Evolutionary conservation across 2,888 invertebrate species (phyloP).

Genomic region (Xanthorhoe spadicearia): DNA sequence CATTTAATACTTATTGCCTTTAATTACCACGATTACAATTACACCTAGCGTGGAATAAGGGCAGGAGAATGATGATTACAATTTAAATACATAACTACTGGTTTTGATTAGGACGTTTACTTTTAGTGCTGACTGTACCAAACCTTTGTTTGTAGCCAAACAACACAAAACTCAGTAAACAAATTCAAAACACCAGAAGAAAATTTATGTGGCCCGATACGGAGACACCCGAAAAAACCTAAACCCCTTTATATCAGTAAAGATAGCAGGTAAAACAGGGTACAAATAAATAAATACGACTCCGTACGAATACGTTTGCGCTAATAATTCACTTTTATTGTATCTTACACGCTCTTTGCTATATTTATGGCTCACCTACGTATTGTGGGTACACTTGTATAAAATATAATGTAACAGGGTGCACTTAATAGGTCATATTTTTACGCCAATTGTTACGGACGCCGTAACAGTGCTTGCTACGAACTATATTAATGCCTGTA

Average conservation of each 20-base stretch:
- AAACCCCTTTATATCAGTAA: constrained; percentile 60
- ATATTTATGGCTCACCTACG: constrained; percentile 81
- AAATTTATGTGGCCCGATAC: constrained; percentile 52
- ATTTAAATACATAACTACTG: neutral
- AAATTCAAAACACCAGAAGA: constrained; percentile 51
- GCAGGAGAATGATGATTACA: neutral
- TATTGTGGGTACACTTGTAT: constrained; percentile 73
- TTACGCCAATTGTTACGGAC: constrained; percentile 60
- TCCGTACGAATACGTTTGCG: constrained; percentile 74
- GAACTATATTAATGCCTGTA: constrained; percentile 46
- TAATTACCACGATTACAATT: too few relatives aligned
- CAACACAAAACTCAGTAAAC: constrained; percentile 35
- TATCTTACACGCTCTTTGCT: constrained; percentile 81
- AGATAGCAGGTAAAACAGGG: constrained; percentile 62
- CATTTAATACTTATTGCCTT: too few relatives aligned
- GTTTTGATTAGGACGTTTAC: neutral
- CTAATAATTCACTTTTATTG: constrained; percentile 84
- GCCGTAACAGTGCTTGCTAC: constrained; percentile 42
- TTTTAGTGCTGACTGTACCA: neutral
- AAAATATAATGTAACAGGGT: constrained; percentile 75
- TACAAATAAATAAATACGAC: constrained; percentile 67
- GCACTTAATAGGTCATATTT: constrained; percentile 69
- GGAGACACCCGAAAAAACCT: constrained; percentile 58
- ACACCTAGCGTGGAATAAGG: too few relatives aligned
- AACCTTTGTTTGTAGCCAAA: constrained; percentile 22